Conservation (phyloP, 1,140 invertebrate genomes). For the Brachionus calyciflorus region DNA sequence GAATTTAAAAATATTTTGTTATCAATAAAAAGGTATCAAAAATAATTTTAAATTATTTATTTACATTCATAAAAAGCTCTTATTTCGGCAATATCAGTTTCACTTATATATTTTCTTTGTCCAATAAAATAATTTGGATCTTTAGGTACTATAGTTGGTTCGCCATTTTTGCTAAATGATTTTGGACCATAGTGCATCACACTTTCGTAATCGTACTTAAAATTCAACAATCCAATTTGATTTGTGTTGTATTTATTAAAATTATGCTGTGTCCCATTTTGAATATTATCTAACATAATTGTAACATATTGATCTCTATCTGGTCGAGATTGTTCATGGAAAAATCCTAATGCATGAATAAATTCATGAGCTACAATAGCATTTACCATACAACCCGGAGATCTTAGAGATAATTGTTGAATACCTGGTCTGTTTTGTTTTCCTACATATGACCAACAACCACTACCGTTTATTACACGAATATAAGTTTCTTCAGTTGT, state of each 20-base stretch:
- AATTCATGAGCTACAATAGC: constrained; percentile 46
- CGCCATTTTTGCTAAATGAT: constrained; percentile 72
- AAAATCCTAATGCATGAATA: constrained; percentile 36
- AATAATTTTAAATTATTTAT: neutral
- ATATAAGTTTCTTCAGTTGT: constrained; percentile 41
- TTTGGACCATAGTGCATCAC: constrained; percentile 79
- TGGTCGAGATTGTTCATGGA: constrained; percentile 45
- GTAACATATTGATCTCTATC: constrained; percentile 43
- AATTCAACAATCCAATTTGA: constrained; percentile 46
- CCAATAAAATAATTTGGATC: neutral
- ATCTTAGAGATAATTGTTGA: constrained; percentile 26
- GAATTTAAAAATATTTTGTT: neutral
- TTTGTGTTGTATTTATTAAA: constrained; percentile 40
- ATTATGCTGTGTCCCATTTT: neutral
- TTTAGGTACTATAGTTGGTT: constrained; percentile 58
- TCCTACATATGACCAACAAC: constrained; percentile 44
- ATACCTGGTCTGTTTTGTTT: neutral
- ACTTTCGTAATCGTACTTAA: constrained; percentile 72
- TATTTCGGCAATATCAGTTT: constrained; percentile 13
- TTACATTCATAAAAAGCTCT: constrained; percentile 22
- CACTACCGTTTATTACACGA: constrained; percentile 16
- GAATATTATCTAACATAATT: constrained; percentile 7
- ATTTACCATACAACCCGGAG: constrained; percentile 28
- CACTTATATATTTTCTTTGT: constrained; percentile 29
- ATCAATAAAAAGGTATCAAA: neutral